Base-by-base conservation (phyloP, 2,888 invertebrate species). In the Dicyrtoma fusca region DNA sequence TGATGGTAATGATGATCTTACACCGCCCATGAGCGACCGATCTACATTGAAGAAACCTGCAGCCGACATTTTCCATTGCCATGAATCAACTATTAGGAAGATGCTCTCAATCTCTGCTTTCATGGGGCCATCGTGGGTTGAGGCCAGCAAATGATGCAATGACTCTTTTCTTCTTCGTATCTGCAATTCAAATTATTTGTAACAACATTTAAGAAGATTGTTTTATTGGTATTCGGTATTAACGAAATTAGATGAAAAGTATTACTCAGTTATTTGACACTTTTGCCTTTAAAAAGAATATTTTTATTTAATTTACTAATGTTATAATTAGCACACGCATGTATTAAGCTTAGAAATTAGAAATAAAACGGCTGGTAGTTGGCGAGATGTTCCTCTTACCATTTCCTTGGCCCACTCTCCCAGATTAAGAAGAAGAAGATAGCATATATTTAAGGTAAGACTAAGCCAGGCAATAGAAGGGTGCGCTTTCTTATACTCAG, bases 61-160 rank as follows among this genome's bases (percentile, higher is more conserved):
- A 11, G 69, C 74, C 25, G 59, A 61, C 63, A 72, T 55, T 57
- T 72, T 55, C 72, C 74, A 74, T 4, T 72, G 42, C 74, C 74
- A 72, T 5, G 23, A 1, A 1, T 51, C 65, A 11, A 73, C 14
- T 6, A 74, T n/a, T 8, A 68, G 25, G 10, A 49, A n/a, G 6
- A 74, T 34, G 1, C 23, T 25, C n/a, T 14, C 34, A 34, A 55
- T 62, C 14, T 74, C 63, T 13, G 13, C 17, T 14, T 66, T 63
- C 5, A 59, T 1, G 1, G 23, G 17, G 21, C 34, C 42, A 0
- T 71, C 42, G 10, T 62, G 53, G 26, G 25, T 13, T 17, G 25
- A n/a, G 4, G 44, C 26, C 1, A 68, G 13, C 51, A 71, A 10
- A 25, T 68, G 47, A 23, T 49, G 19, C 44, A 73, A 26, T n/a